Base-by-base conservation (phyloP, 2,888 invertebrate genomes). In the Microchrysa polita region DNA sequence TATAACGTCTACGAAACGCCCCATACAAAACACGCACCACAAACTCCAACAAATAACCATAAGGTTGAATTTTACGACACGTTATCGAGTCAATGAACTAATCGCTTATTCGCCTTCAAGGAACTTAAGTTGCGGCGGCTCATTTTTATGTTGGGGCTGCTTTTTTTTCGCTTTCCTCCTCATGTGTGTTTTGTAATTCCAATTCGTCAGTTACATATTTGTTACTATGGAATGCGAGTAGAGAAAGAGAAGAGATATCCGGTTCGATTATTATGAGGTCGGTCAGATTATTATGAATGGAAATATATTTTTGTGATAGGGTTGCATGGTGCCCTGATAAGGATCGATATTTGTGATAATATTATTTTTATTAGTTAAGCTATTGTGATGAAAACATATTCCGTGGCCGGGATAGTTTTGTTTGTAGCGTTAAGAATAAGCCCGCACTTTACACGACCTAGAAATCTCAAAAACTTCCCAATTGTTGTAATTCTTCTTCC, bases 201-300 rank as follows among this genome's bases (percentile, higher is more conserved):
- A 55, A 55, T 42, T 34, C 44, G 7, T 40, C 57, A 42, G 57
- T 40, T 69, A 69, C 55, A 69, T 69, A 57, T 69, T n/a, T n/a
- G n/a, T 57, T 69, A 69, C 69, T 69, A 57, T 34, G 52, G 65
- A 65, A 67, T 67, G 67, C 55, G 65, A 22, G 57, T 57, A 44
- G 65, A 40, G 23, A n/a, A n/a, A n/a, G n/a, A n/a, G n/a, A n/a
- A n/a, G n/a, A 48, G 65, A 65, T 65, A 65, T 48, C 57, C 40
- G 20, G 40, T 57, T 57, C 69, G 67, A 67, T 67, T 67, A 67
- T 67, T 67, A 52, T 67, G 67, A 67, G 23, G 59, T 48, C 48
- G 48, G 5, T n/a, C 12, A 67, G 52, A 52, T 67, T 67, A 52
- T 67, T 67, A 69, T 69, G 69, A 57, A 57, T 57, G 69, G 22